A percentile compares a stretch with the other conserved stretches of the same genome.
Evolutionary conservation across 1,140 invertebrate genomes (phyloP).

Genomic region (Leptopilina boulardi): DNA sequence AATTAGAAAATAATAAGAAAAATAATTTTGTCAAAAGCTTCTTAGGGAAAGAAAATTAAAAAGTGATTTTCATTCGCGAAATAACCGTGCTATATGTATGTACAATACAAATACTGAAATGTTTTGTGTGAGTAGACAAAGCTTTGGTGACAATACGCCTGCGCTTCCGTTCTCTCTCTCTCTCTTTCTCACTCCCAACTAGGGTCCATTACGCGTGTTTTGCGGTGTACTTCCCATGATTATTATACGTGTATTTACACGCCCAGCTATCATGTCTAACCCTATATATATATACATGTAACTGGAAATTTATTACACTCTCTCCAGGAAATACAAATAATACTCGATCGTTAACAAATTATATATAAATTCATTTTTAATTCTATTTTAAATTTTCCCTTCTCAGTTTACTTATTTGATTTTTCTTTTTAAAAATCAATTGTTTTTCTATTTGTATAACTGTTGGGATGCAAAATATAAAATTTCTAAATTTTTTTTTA

Average conservation of each 20-base stretch:
- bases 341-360: too few relatives aligned
- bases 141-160: conserved; percentile 62
- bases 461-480: too few relatives aligned
- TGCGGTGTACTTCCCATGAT: conserved; percentile 64
- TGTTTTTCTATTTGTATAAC: too few relatives aligned
- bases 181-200: too few relatives aligned
- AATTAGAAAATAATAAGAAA: background rate
- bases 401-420: too few relatives aligned
- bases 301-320: background rate
- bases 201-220: conserved; percentile 66
- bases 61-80: conserved; percentile 63
- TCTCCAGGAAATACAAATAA: too few relatives aligned
- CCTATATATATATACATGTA: too few relatives aligned
- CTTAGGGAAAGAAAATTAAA: conserved; percentile 10
- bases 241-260: conserved; percentile 52
- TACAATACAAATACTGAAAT: conserved; percentile 64
- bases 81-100: conserved; percentile 59
- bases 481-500: too few relatives aligned
- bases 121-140: conserved; percentile 66
- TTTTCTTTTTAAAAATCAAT: too few relatives aligned
- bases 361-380: too few relatives aligned
- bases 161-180: conserved; percentile 54
- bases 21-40: conserved; percentile 28
- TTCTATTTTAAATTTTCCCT: too few relatives aligned
- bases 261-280: conserved; percentile 37